Base-by-base conservation (phyloP, 2,888 invertebrate species). In the Blastobasis adustella region DNA sequence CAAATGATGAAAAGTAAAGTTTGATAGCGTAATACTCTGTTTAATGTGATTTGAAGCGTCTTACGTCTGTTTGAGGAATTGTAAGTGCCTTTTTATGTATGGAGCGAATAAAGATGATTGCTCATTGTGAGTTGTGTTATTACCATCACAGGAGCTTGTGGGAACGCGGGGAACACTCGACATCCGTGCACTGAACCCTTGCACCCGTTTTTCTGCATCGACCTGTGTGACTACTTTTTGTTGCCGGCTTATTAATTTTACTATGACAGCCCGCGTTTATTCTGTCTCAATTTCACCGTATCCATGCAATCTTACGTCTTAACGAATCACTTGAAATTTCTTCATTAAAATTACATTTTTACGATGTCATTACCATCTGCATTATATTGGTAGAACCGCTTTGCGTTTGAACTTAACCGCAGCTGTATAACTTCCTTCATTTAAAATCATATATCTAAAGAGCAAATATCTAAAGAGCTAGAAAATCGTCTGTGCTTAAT, bases 151-250 rank as follows among this genome's bases (percentile, higher is more conserved):
- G 69, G 69, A 73, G 68, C 66, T 67, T 73, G 76, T 79, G 79
- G 73, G 79, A 81, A 79, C 73, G 66, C 59, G 66, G 65, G 68
- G 66, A 68, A 65, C 59, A 66, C 60, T 66, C 61, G 57, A 68
- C 66, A 65, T 66, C 65, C 62, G 76, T 65, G 67, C 80, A 75
- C 65, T 82, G 85, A 83, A 83, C 84, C 74, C 70, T 68, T 66
- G 69, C 75, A 76, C 72, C 65, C 66, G 75, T 79, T 79, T 82
- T 82, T 79, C 73, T 72, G 57, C 69, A 58, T 60, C 57, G 9
- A 64, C 71, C 72, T 67, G 74, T 70, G 61, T 65, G 66, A 71
- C 75, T 61, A 56, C 71, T 75, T 75, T 73, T 75, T 76, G 61
- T 56, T 66, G 52, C 54, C 58, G 56, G 51, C 60, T 64, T 65